Percentiles rank a stretch among this genome's conserved stretches.
phyloP scores from a whole-genome alignment of 2,113 vertebrate species.

The Notothenia coriiceps region DNA sequence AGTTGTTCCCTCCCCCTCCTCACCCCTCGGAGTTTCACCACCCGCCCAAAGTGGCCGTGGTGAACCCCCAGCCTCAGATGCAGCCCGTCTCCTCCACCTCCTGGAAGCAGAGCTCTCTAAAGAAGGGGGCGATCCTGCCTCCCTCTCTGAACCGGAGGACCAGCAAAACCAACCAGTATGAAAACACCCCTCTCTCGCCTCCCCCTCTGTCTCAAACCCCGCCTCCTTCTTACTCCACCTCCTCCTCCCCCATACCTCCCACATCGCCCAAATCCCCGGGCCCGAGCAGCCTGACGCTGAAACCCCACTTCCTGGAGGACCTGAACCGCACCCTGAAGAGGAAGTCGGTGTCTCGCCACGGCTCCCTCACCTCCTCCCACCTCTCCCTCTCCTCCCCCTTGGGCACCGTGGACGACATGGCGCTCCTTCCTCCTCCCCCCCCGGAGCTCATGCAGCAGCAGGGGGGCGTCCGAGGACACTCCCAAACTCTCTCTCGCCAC shows the following conservation, averaged over 20 bases:
- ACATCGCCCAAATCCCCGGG: constrained; percentile 90
- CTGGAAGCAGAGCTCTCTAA: constrained; percentile 89
- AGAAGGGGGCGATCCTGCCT: constrained; percentile 86
- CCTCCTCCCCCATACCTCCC: constrained; percentile 84
- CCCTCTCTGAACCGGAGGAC: constrained; percentile 89
- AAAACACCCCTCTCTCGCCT: constrained; percentile 69
- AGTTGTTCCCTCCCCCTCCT: constrained; percentile 90
- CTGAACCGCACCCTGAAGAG: constrained; percentile 97
- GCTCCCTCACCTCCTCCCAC: constrained; percentile 90
- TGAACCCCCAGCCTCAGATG: constrained; percentile 94
- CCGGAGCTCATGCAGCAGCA: constrained; percentile 89
- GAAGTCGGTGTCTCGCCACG: constrained; percentile 95
- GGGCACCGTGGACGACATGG: constrained; percentile 98
- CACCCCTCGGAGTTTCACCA: constrained; percentile 87
- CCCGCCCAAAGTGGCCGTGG: constrained; percentile 93
- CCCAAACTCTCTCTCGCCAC: constrained; percentile 78
- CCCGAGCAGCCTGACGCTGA: constrained; percentile 85
- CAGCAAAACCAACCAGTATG: constrained; percentile 84
- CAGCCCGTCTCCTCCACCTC: constrained; percentile 23
- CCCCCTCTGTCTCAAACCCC: constrained; percentile 81
- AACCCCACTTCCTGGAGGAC: constrained; percentile 96
- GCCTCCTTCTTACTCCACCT: constrained; percentile 69
- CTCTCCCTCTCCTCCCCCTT: constrained; percentile 83
- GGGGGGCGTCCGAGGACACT: constrained; percentile 70
- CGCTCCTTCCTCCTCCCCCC: constrained; percentile 91